Evolutionary conservation across 2,888 invertebrate species (phyloP).

Genomic region (Sipunculus nudus): DNA sequence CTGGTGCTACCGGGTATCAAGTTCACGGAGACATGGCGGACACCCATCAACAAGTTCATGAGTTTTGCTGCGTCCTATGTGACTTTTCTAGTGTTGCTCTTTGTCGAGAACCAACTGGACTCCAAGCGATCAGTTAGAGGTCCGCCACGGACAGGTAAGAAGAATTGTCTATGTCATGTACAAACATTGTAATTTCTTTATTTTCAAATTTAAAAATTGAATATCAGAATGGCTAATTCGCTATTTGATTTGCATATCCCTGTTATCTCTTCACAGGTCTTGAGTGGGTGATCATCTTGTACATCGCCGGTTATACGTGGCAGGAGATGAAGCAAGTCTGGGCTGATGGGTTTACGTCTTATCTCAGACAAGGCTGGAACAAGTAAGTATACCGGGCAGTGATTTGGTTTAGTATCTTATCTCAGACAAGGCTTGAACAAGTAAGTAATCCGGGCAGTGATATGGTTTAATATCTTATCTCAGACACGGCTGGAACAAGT

Average conservation of each 20-base stretch:
- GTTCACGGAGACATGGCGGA: constrained; percentile 42
- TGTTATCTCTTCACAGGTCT: constrained; percentile 3
- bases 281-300: constrained; percentile 8
- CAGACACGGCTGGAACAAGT: constrained; percentile 72
- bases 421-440: constrained; percentile 71
- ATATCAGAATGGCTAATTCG: no score
- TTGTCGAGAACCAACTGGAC: constrained; percentile 68
- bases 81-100: constrained; percentile 73
- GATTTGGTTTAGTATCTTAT: constrained; percentile 68
- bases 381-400: constrained; percentile 61
- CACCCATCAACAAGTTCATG: constrained; percentile 76
- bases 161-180: background rate
- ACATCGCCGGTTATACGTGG: constrained; percentile 8
- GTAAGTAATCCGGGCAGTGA: constrained; percentile 45
- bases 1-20: constrained; percentile 26
- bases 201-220: no score
- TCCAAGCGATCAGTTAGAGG: constrained; percentile 22
- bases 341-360: constrained; percentile 70
- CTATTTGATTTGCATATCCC: no score
- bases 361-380: constrained; percentile 69
- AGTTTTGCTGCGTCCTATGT: constrained; percentile 71
- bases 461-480: constrained; percentile 68
- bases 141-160: constrained; percentile 38
- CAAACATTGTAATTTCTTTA: background rate
- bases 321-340: constrained; percentile 49